phyloP scores from a whole-genome alignment of 2,888 invertebrate species.

The Cosmopolites sordidus region DNA sequence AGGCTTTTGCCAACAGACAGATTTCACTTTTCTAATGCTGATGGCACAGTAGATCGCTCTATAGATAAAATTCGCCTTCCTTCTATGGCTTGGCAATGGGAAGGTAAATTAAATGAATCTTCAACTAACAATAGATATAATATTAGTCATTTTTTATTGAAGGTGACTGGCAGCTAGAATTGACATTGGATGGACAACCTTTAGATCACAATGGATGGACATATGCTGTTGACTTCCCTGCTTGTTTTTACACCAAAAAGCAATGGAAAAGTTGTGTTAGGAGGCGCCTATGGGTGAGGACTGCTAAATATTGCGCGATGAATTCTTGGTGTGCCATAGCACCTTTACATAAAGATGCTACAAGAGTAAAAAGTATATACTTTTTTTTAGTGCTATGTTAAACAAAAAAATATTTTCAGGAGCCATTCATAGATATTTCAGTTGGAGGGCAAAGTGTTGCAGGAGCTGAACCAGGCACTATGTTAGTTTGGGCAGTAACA shows the following conservation, averaged over 20 bases:
- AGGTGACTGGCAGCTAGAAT: constrained; percentile 85
- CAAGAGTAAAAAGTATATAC: constrained; percentile 55
- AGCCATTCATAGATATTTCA: constrained; percentile 88
- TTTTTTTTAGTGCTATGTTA: too few relatives aligned
- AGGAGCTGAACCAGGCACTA: constrained; percentile 68
- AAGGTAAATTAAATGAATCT: constrained; percentile 45
- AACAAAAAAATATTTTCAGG: constrained; percentile 53
- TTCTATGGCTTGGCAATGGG: constrained; percentile 96
- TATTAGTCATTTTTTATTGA: neutral
- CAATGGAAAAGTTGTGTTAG: constrained; percentile 89
- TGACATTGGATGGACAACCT: constrained; percentile 76
- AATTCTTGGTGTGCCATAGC: constrained; percentile 92
- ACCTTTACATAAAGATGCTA: constrained; percentile 82
- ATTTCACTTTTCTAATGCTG: constrained; percentile 77
- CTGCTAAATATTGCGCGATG: constrained; percentile 81
- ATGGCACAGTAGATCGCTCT: constrained; percentile 74
- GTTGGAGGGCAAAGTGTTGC: constrained; percentile 82
- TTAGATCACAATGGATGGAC: constrained; percentile 91
- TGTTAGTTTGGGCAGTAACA: constrained; percentile 90
- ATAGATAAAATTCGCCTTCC: constrained; percentile 81
- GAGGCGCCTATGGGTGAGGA: constrained; percentile 84
- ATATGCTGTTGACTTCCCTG: constrained; percentile 88
- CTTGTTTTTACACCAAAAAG: constrained; percentile 72
- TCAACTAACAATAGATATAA: neutral
- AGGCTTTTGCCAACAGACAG: constrained; percentile 84